phyloP scores from a whole-genome alignment of 2,888 invertebrate genomes.

The Diarsia brunnea region DNA sequence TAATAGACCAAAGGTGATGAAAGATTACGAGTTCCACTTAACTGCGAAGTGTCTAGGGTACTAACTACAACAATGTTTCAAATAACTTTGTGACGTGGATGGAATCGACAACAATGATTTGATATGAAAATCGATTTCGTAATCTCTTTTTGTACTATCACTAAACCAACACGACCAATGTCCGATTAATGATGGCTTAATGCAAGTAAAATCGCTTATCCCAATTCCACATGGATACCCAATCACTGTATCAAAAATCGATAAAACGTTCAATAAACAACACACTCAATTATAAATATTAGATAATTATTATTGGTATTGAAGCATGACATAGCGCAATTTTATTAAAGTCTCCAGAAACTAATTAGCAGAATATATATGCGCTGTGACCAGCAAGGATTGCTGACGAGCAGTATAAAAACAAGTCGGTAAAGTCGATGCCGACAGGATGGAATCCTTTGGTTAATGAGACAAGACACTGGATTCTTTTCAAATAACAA shows the following conservation, averaged over 20 bases:
- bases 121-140: constrained; percentile 38
- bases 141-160: constrained; percentile 36
- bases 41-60: constrained; percentile 16
- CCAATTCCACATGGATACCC: constrained; percentile 21
- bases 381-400: not conserved
- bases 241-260: constrained; percentile 21
- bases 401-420: constrained; percentile 33
- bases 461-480: constrained; percentile 43
- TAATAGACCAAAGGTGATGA: constrained; percentile 47
- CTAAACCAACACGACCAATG: constrained; percentile 19
- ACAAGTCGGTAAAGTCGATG: constrained; percentile 23
- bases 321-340: constrained; percentile 3
- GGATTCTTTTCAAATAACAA: constrained; percentile 42
- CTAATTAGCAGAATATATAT: constrained; percentile 3
- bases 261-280: constrained; percentile 16
- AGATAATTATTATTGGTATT: constrained; percentile 6
- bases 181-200: constrained; percentile 29
- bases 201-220: constrained; percentile 7
- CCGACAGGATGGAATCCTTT: constrained; percentile 45
- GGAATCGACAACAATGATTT: constrained; percentile 5
- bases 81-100: constrained; percentile 20
- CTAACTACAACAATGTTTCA: constrained; percentile 28
- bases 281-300: constrained; percentile 21
- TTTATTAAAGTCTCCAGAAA: constrained; percentile 8
- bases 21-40: constrained; percentile 17